Conservation (phyloP, 2,113 vertebrate genomes). For the Clupea harengus region DNA sequence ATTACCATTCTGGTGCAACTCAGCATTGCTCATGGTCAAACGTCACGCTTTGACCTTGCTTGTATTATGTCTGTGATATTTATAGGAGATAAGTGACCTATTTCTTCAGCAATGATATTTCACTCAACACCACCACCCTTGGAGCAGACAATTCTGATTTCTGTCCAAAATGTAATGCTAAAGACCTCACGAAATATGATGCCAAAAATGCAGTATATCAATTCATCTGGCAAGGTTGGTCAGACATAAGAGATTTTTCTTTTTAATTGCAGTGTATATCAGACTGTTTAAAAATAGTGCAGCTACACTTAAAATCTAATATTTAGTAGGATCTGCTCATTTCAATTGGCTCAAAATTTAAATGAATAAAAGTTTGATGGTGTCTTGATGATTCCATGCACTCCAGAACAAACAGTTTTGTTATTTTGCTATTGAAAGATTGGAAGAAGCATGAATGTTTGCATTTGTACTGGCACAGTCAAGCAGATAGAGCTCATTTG, state of each 20-base stretch:
- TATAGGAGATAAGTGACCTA: neutral
- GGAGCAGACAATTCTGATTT: neutral
- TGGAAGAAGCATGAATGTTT: too few species aligned
- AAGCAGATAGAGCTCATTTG: neutral
- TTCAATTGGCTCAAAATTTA: too few species aligned
- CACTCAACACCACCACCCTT: neutral
- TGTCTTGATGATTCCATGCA: neutral
- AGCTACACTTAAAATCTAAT: neutral
- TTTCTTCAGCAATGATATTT: neutral
- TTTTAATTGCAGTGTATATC: too few species aligned
- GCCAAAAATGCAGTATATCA: neutral
- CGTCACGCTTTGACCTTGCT: neutral
- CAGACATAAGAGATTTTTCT: too few species aligned
- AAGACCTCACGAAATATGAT: neutral
- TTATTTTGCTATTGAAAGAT: neutral
- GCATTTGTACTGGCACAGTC: too few species aligned
- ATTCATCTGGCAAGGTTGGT: neutral
- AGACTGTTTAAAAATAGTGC: neutral
- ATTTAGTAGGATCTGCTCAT: too few species aligned
- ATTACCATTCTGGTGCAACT: neutral
- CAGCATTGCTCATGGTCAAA: neutral
- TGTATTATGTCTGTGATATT: neutral
- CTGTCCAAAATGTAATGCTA: neutral
- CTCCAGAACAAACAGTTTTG: neutral
- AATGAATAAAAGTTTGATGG: neutral